phyloP scores from a whole-genome alignment of 1,140 invertebrate species.

The Chionoecetes opilio region DNA sequence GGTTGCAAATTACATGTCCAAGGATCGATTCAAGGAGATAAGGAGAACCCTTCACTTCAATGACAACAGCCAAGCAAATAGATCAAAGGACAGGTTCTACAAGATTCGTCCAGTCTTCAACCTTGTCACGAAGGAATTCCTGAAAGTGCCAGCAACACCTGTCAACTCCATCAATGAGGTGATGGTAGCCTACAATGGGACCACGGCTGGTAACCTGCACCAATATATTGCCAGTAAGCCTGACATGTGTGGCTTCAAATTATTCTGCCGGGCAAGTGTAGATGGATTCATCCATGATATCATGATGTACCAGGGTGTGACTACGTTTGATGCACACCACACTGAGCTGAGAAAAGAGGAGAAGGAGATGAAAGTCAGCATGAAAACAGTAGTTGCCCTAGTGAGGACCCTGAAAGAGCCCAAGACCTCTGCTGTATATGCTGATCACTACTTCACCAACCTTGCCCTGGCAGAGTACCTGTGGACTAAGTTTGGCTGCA shows the following conservation, averaged over 20 bases:
- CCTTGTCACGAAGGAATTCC: too few species aligned
- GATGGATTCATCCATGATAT: slow-evolving; percentile 42
- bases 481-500: background rate
- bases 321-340: slow-evolving; percentile 16
- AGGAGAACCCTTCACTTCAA: too few species aligned
- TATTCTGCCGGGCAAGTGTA: slow-evolving; percentile 30
- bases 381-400: slow-evolving; percentile 20
- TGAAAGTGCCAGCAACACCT: too few species aligned
- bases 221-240: slow-evolving; percentile 38
- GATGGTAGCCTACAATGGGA: background rate
- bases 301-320: slow-evolving; percentile 35
- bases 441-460: slow-evolving; percentile 31
- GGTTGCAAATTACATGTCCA: too few species aligned
- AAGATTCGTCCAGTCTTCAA: too few species aligned
- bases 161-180: too few species aligned
- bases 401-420: slow-evolving; percentile 13
- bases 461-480: slow-evolving; percentile 1
- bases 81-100: too few species aligned
- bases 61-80: too few species aligned
- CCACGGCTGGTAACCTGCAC: slow-evolving; percentile 22
- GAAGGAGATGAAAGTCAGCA: background rate
- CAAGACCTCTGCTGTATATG: background rate
- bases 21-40: too few species aligned
- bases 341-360: slow-evolving; percentile 14
- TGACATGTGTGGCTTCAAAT: slow-evolving; percentile 24